phyloP scores from a whole-genome alignment of 2,888 invertebrate species.

The Cryptocephalus moraei region DNA sequence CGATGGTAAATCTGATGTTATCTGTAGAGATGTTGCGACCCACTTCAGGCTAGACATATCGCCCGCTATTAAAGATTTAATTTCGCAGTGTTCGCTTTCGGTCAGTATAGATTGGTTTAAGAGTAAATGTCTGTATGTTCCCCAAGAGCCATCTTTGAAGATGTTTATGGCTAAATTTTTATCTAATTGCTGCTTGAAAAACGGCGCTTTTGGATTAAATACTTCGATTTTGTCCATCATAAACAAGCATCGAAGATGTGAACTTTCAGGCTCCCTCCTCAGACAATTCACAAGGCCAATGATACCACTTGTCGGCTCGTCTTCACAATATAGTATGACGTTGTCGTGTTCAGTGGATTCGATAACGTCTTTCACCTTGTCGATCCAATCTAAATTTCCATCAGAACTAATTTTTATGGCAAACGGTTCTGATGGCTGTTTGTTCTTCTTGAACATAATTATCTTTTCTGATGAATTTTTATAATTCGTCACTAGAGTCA shows the following conservation, averaged over 20 bases:
- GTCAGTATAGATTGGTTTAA: constrained; percentile 44
- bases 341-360: constrained; percentile 35
- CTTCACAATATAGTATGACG: constrained; percentile 53
- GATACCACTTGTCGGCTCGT: constrained; percentile 64
- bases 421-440: not conserved
- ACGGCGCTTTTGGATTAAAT: constrained; percentile 36
- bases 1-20: too few relatives aligned
- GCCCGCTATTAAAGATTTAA: constrained; percentile 67
- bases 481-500: constrained; percentile 38
- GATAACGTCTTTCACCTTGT: too few relatives aligned
- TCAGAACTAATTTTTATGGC: too few relatives aligned
- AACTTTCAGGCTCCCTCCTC: constrained; percentile 47
- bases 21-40: constrained; percentile 56
- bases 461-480: constrained; percentile 44
- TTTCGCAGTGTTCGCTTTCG: constrained; percentile 58
- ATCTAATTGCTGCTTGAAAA: constrained; percentile 55
- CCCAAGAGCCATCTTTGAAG: constrained; percentile 46
- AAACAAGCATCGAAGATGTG: constrained; percentile 40
- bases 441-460: constrained; percentile 43
- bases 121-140: constrained; percentile 72
- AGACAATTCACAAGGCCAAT: constrained; percentile 67
- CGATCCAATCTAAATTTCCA: too few relatives aligned
- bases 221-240: constrained; percentile 35
- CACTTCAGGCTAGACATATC: constrained; percentile 80
- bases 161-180: constrained; percentile 76